These are phyloP conservation scores for Hipposideros larvatus DNA, from an alignment of 2,797 vertebrate species.

Conservation along the genomic window DNA sequence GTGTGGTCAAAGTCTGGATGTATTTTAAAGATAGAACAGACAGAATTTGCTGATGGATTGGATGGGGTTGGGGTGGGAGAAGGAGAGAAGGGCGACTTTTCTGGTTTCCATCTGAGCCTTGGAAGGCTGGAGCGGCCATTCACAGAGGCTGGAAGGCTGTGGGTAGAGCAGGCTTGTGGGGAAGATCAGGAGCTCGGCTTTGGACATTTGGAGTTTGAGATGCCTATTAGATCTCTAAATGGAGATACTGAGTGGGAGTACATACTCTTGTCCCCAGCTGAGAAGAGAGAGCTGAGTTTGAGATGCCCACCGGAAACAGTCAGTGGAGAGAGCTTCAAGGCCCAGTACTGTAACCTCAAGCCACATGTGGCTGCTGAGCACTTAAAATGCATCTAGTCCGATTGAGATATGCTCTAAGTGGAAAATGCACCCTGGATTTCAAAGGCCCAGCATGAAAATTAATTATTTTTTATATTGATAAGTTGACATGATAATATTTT, in stretches of 20 bases:
- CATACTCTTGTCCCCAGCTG: background rate
- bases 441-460: background rate
- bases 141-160: background rate
- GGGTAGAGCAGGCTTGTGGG: background rate
- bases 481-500: background rate
- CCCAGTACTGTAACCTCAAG: background rate
- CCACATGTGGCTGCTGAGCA: background rate
- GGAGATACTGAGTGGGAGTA: background rate
- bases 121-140: background rate
- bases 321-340: fast-evolving
- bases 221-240: background rate
- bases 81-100: background rate
- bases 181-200: background rate
- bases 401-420: fast-evolving
- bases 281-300: background rate
- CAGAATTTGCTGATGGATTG: background rate
- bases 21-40: background rate
- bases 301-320: fast-evolving
- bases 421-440: background rate
- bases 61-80: background rate
- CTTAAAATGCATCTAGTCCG: fast-evolving
- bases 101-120: background rate
- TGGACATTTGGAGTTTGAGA: background rate
- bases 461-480: background rate
- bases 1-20: background rate